Conservation (phyloP, 2,888 invertebrate species). For the Stenotaenia linearis region DNA sequence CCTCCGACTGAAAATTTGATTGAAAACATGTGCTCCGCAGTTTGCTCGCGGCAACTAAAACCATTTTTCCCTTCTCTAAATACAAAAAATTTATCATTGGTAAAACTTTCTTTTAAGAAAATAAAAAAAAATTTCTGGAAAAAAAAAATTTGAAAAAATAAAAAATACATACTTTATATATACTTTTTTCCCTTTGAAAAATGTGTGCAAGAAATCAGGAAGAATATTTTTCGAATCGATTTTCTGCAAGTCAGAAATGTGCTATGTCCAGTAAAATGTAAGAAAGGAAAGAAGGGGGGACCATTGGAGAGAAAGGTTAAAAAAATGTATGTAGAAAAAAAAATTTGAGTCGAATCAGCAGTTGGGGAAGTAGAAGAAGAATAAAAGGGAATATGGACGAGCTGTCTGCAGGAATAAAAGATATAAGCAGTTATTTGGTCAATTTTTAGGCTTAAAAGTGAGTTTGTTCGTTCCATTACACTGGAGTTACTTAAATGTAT, state of each 20-base stretch:
- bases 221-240: slow-evolving; percentile 10
- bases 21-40: background rate
- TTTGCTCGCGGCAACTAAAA: background rate
- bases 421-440: background rate
- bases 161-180: too few species aligned
- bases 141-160: background rate
- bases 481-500: background rate
- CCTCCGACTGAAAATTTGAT: background rate
- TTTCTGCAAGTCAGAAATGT: slow-evolving; percentile 15
- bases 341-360: slow-evolving; percentile 6
- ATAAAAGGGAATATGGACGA: background rate
- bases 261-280: slow-evolving; percentile 7
- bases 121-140: background rate
- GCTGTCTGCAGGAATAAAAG: slow-evolving; percentile 4
- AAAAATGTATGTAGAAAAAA: slow-evolving; percentile 5
- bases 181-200: background rate
- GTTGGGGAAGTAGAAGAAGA: background rate
- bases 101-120: background rate
- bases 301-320: background rate
- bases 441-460: background rate
- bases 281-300: background rate
- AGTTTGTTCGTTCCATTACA: background rate
- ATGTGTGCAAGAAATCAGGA: background rate
- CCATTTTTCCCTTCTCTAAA: background rate
- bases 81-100: background rate